Evolutionary conservation across 1,140 invertebrate genomes (phyloP).

Genomic region (Bombyx mandarina): DNA sequence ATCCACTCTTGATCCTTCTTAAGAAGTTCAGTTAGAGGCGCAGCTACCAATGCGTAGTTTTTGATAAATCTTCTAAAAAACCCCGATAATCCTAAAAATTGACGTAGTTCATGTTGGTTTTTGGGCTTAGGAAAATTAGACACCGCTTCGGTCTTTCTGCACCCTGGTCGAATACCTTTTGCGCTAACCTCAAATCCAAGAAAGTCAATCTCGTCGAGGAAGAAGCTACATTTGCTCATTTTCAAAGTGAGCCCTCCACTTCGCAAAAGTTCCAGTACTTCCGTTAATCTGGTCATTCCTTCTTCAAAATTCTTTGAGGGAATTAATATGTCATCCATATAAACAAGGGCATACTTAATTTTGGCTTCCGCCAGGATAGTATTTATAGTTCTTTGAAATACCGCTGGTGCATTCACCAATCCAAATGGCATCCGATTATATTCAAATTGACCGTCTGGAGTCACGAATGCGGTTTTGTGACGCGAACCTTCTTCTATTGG

Average conservation of each 20-base stretch:
- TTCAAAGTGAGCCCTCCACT: constrained; percentile 6
- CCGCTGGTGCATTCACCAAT: constrained; percentile 13
- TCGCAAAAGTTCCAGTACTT: constrained; percentile 1
- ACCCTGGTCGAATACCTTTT: constrained; percentile 12
- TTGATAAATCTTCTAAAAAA: too few relatives aligned
- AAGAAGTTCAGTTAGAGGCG: too few relatives aligned
- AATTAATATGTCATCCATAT: constrained; percentile 13
- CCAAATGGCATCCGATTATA: constrained; percentile 17
- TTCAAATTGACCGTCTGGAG: constrained; percentile 17
- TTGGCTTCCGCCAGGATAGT: constrained; percentile 15
- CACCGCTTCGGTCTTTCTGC: constrained; percentile 5
- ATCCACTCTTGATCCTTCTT: too few relatives aligned
- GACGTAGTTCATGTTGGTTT: constrained; percentile 13
- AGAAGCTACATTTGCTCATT: constrained; percentile 18
- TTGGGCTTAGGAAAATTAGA: constrained; percentile 6
- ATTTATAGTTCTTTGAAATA: constrained; percentile 21
- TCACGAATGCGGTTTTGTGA: constrained; percentile 20
- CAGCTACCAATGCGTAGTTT: too few relatives aligned
- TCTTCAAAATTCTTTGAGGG: constrained; percentile 1
- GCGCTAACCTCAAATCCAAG: constrained; percentile 14
- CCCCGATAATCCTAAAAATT: constrained; percentile 7
- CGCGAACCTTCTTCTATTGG: constrained; percentile 22
- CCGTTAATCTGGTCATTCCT: not conserved
- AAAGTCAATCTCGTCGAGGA: constrained; percentile 14
- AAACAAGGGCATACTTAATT: constrained; percentile 6